Conservation (phyloP, 2,797 vertebrate genomes). For the Jordanella pulchra region DNA sequence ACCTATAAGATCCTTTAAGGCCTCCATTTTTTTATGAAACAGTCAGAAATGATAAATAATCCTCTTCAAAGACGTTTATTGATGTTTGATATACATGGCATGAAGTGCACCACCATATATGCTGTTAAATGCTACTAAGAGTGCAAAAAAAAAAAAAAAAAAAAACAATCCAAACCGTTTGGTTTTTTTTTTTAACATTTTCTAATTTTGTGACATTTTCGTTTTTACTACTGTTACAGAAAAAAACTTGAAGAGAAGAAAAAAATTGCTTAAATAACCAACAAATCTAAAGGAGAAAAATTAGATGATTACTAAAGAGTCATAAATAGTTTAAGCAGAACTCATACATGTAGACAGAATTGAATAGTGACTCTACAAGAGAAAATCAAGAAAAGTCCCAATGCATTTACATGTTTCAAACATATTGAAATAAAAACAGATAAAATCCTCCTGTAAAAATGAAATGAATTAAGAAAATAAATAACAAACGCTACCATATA, state of each 20-base stretch:
- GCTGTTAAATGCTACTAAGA: constrained; percentile 11
- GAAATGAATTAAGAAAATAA: constrained; percentile 63
- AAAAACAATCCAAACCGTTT: constrained; percentile 10
- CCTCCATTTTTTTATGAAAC: constrained; percentile 9
- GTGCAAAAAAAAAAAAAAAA: constrained; percentile 7
- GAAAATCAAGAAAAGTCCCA: constrained; percentile 21
- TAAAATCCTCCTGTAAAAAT: constrained; percentile 39
- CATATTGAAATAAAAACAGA: constrained; percentile 36
- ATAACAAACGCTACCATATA: constrained; percentile 44
- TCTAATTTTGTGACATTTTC: constrained; percentile 1
- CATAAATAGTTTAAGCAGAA: neutral
- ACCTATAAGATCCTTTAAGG: neutral
- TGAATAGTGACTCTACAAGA: constrained; percentile 36
- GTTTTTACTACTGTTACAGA: neutral
- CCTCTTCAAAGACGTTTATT: constrained; percentile 60
- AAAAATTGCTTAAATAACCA: constrained; percentile 12
- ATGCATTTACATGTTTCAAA: constrained; percentile 27
- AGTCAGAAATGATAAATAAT: constrained; percentile 14
- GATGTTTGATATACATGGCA: constrained; percentile 39
- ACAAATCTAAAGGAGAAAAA: neutral
- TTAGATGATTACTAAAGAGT: neutral
- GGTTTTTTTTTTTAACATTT: constrained; percentile 15
- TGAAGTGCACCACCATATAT: constrained; percentile 33
- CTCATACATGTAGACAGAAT: constrained; percentile 3
- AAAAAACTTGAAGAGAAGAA: neutral